Base-by-base conservation (phyloP, 2,797 vertebrate genomes). In the Apogon talboti region DNA sequence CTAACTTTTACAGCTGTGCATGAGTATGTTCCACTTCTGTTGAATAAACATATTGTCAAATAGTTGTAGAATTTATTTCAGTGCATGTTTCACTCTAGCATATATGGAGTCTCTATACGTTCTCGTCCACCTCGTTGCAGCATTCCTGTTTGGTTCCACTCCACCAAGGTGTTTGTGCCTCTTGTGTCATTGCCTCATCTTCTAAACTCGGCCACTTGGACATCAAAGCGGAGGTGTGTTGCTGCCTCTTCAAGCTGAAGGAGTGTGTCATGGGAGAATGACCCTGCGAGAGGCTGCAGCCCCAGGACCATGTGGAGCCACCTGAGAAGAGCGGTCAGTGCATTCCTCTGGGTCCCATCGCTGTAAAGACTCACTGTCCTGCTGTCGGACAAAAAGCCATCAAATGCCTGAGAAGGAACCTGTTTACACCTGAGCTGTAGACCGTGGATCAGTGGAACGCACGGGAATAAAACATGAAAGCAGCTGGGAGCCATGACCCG, bases 201-300 rank as follows among this genome's bases (percentile, higher is more conserved):
- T 67, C 68, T 70, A 56, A 81, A 82, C 47, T 43, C 9, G 33
- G 65, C 73, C 72, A 81, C 85, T 86, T 74, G 48, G 74, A 88
- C 83, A 81, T 91, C 87, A 92, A 89, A 92, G 91, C 58, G n/a
- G 52, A 49, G 79, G 65, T 81, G 70, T 78, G 80, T 76, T 79
- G 76, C 67, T 79, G 75, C 64, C 73, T 80, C 68, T 83, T 61
- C 72, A 63, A 52, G 1, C 73, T 37, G 33, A 46, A 74, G 66
- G 13, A 75, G 53, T 37, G 61, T 82, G 88, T 91, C 90, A 88
- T 74, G 86, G 89, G 89, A 92, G 85, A 91, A 61, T 83, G 85
- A 90, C 82, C 81, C 69, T 7, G 43, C 18, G 55, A 78, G 71
- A 76, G 68, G 71, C 46, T 1, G 57, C 49, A 21, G 81, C 87